Evolutionary conservation across 2,113 vertebrate genomes (phyloP).

Genomic region (Centrocercus urophasianus): DNA sequence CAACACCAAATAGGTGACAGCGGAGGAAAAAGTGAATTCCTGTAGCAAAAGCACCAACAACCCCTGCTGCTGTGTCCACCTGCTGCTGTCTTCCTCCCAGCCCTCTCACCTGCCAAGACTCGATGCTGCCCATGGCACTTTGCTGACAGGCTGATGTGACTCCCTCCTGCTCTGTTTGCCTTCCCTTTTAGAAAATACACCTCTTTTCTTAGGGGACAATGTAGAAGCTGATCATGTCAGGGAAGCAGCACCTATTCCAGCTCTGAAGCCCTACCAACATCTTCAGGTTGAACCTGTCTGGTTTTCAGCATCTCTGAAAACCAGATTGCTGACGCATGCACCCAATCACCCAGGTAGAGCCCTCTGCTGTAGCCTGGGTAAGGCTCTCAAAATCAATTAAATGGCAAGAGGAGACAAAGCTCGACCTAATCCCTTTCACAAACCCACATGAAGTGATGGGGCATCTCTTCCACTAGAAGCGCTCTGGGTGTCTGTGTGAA

Average conservation of each 20-base stretch:
- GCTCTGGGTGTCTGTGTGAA: background rate
- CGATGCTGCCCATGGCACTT: background rate
- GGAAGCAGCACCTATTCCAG: background rate
- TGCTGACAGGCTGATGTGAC: background rate
- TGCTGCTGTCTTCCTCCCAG: background rate
- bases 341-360: background rate
- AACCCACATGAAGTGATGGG: rapidly evolving
- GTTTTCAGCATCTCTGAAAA: background rate
- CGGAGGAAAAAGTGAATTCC: slow-evolving; percentile 11
- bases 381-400: background rate
- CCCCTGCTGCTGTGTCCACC: background rate
- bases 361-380: background rate
- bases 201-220: background rate
- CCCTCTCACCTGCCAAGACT: background rate
- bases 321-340: background rate
- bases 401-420: background rate
- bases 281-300: background rate
- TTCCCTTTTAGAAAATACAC: background rate
- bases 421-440: background rate
- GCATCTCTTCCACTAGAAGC: background rate
- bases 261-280: background rate
- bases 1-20: background rate
- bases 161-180: background rate
- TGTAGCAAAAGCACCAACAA: background rate
- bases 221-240: background rate